These are phyloP conservation scores for Bos taurus DNA, from an alignment of 2,113 vertebrate species.

Conservation along the genomic window DNA sequence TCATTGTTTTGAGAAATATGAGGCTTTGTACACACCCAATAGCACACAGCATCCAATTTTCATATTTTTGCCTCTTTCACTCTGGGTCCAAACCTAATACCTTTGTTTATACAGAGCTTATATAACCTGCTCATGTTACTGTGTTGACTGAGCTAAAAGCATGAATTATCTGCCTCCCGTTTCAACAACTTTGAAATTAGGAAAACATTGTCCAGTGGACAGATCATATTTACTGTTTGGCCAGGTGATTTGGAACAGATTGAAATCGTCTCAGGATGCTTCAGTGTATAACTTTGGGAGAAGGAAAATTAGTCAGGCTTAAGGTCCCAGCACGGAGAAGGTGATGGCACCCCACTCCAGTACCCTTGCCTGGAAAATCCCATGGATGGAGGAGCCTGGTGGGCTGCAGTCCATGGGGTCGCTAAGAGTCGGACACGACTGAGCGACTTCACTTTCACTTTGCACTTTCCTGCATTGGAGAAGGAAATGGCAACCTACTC, in stretches of 20 bases:
- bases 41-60: not conserved
- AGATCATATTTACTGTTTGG: not conserved
- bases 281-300: not conserved
- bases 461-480: too few relatives aligned
- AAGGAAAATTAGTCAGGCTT: not conserved
- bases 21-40: not conserved
- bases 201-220: not conserved
- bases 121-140: not conserved
- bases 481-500: too few relatives aligned
- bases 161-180: constrained; percentile 16
- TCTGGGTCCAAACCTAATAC: not conserved
- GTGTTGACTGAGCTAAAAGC: not conserved
- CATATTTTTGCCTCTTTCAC: not conserved
- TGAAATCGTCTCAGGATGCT: not conserved
- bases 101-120: not conserved
- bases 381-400: too few relatives aligned
- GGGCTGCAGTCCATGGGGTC: too few relatives aligned
- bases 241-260: not conserved
- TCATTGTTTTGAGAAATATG: not conserved
- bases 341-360: too few relatives aligned
- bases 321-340: not conserved
- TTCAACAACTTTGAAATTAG: not conserved
- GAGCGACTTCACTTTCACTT: too few relatives aligned
- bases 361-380: too few relatives aligned
- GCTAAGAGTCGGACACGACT: too few relatives aligned